Conservation (phyloP, 2,888 invertebrate species). For the Ypsolopha scabrella region DNA sequence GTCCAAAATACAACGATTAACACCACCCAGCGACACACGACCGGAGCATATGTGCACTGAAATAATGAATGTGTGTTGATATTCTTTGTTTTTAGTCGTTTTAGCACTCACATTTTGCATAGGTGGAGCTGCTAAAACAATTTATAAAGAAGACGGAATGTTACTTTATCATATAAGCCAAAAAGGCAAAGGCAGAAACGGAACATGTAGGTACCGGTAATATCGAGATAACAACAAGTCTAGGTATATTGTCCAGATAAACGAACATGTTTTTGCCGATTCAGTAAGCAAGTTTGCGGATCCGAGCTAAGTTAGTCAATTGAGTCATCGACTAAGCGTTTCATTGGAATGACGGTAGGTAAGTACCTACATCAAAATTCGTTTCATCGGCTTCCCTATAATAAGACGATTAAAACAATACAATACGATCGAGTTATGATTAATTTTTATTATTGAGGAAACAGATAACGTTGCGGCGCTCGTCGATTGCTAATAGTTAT, state of each 20-base stretch:
- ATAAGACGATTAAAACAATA: no score
- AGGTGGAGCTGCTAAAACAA: not conserved
- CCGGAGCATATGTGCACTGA: not conserved
- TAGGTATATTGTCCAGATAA: not conserved
- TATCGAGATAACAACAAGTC: not conserved
- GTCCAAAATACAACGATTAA: not conserved
- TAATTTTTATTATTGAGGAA: no score
- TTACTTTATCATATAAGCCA: no score
- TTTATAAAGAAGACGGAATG: no score
- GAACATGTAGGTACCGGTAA: not conserved
- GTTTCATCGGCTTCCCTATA: no score
- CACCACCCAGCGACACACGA: not conserved
- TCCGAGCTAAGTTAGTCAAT: not conserved
- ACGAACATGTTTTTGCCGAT: not conserved
- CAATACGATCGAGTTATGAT: no score
- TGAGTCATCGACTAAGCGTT: slow-evolving; percentile 36
- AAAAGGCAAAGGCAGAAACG: not conserved
- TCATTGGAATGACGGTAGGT: slow-evolving; percentile 26
- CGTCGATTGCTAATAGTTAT: no score
- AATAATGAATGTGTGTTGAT: slow-evolving; percentile 2
- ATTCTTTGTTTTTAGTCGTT: not conserved
- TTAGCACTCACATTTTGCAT: not conserved
- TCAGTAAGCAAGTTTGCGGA: not conserved
- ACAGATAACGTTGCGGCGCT: no score
- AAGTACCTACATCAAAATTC: no score